Percentiles rank a stretch among this genome's conserved stretches.
phyloP scores from a whole-genome alignment of 2,888 invertebrate species.

The Pteria penguin region DNA sequence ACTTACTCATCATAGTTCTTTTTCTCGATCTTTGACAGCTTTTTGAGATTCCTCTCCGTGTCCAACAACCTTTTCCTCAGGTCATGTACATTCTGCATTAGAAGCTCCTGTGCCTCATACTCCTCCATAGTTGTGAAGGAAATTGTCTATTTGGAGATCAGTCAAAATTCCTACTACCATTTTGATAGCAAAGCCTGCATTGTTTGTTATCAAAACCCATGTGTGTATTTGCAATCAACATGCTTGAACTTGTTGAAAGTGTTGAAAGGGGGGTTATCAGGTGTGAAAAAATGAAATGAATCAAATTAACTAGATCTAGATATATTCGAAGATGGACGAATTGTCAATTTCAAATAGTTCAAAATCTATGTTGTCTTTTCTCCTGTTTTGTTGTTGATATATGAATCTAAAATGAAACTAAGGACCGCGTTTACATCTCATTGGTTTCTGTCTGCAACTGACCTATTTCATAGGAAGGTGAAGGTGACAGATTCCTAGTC shows the following conservation, averaged over 20 bases:
- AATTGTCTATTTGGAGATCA: constrained; percentile 33
- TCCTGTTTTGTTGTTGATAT: no score
- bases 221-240: constrained; percentile 9
- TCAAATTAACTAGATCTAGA: no score
- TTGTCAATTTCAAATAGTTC: no score
- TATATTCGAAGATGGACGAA: no score
- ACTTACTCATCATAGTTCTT: constrained; percentile 25
- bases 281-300: no score
- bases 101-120: constrained; percentile 56
- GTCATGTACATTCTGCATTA: constrained; percentile 70
- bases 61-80: constrained; percentile 66
- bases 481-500: no score
- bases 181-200: constrained; percentile 13
- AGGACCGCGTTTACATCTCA: neutral
- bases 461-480: no score
- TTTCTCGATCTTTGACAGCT: constrained; percentile 58
- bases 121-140: constrained; percentile 49
- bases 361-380: no score
- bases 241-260: constrained; percentile 19
- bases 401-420: neutral
- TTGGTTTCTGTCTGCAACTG: neutral
- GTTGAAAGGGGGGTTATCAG: neutral
- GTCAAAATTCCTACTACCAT: constrained; percentile 22
- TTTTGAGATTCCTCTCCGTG: constrained; percentile 70
- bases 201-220: constrained; percentile 23